Conservation (phyloP, 2,888 invertebrate species). For the Xanthostigma xanthostigma region DNA sequence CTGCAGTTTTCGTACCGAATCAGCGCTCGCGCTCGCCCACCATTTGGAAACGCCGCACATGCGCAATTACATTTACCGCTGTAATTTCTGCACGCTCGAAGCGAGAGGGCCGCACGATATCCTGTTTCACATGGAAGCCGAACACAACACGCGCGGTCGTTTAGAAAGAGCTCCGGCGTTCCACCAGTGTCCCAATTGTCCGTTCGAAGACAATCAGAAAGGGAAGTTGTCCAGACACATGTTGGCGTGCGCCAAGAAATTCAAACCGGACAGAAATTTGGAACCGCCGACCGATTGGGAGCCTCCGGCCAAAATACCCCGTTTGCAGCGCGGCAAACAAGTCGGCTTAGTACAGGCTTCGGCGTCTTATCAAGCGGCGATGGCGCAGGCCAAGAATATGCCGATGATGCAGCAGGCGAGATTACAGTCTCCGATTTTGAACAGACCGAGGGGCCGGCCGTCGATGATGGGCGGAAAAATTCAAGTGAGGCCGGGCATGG, state of each 20-base stretch:
- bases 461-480: slow-evolving; percentile 15
- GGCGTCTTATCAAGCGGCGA: slow-evolving; percentile 32
- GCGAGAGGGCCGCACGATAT: slow-evolving; percentile 78
- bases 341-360: slow-evolving; percentile 21
- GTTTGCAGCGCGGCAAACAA: slow-evolving; percentile 36
- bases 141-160: slow-evolving; percentile 71
- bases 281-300: slow-evolving; percentile 84
- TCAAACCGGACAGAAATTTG: slow-evolving; percentile 72
- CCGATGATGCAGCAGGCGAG: slow-evolving; percentile 28
- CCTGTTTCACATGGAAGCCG: slow-evolving; percentile 79
- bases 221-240: slow-evolving; percentile 79
- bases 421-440: slow-evolving; percentile 22
- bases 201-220: slow-evolving; percentile 87
- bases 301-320: slow-evolving; percentile 84
- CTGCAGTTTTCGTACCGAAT: slow-evolving; percentile 83
- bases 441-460: slow-evolving; percentile 26
- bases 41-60: slow-evolving; percentile 86
- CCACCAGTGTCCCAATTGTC: slow-evolving; percentile 86
- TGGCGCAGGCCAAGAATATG: slow-evolving; percentile 31
- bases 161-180: slow-evolving; percentile 73
- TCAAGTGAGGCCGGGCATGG: slow-evolving; percentile 33
- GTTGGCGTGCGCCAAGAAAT: slow-evolving; percentile 77
- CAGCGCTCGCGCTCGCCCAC: slow-evolving; percentile 64
- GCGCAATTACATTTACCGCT: slow-evolving; percentile 72
- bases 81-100: slow-evolving; percentile 45